phyloP scores from a whole-genome alignment of 2,113 vertebrate genomes.

The Malurus melanocephalus region DNA sequence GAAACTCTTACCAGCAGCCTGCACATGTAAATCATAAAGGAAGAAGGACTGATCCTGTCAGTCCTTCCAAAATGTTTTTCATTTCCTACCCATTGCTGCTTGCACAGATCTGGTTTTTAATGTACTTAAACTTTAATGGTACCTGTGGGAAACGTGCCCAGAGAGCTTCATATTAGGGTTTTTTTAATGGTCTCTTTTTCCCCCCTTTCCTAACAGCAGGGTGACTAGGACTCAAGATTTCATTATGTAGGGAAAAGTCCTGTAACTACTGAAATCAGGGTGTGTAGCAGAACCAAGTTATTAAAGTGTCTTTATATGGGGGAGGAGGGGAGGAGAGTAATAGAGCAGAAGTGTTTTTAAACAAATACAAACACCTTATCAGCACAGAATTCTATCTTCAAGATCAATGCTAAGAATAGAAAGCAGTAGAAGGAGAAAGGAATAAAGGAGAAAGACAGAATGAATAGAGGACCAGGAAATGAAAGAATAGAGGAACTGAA shows the following conservation, averaged over 20 bases:
- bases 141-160: background rate
- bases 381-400: background rate
- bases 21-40: background rate
- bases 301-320: background rate
- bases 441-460: background rate
- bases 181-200: background rate
- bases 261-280: background rate
- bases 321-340: background rate
- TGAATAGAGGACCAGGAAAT: background rate
- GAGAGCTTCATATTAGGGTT: background rate
- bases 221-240: background rate
- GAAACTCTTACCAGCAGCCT: background rate
- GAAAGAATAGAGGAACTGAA: background rate
- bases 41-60: background rate
- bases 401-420: background rate
- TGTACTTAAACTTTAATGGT: background rate
- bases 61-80: background rate
- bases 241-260: background rate
- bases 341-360: background rate
- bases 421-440: background rate
- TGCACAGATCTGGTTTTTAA: background rate
- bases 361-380: background rate
- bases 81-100: background rate
- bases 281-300: background rate
- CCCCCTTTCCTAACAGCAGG: background rate